phyloP scores from a whole-genome alignment of 2,113 vertebrate genomes.

The Odobenus rosmarus region DNA sequence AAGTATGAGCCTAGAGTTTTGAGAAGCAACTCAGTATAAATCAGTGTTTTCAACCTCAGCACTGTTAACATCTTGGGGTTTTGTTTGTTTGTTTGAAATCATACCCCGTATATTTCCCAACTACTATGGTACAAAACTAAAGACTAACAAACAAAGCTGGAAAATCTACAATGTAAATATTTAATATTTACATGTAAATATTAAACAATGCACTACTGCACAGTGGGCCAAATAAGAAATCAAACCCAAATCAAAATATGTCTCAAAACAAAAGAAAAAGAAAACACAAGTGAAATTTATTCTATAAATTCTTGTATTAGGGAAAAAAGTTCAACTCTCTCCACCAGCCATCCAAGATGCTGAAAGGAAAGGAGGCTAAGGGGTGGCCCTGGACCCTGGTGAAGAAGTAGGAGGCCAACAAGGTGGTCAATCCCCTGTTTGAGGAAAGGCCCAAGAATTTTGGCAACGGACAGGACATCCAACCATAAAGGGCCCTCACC shows the following conservation, averaged over 20 bases:
- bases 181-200: neutral
- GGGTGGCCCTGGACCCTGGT: neutral
- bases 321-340: neutral
- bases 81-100: neutral
- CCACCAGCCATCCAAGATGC: neutral
- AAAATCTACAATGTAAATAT: neutral
- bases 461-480: neutral
- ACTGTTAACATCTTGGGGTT: neutral
- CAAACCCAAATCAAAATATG: neutral
- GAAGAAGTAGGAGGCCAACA: neutral
- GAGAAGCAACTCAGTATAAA: neutral
- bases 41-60: neutral
- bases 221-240: neutral
- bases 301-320: neutral
- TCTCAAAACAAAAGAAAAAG: neutral
- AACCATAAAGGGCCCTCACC: neutral
- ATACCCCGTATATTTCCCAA: neutral
- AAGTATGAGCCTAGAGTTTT: neutral
- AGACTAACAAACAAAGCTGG: neutral
- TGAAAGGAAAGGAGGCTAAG: neutral
- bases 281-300: neutral
- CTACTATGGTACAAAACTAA: neutral
- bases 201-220: neutral
- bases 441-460: neutral
- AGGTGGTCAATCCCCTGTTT: neutral